Percentiles rank a stretch among this genome's conserved stretches.
Evolutionary conservation across 2,797 vertebrate species (phyloP).

Genomic region (Chromis chromis): DNA sequence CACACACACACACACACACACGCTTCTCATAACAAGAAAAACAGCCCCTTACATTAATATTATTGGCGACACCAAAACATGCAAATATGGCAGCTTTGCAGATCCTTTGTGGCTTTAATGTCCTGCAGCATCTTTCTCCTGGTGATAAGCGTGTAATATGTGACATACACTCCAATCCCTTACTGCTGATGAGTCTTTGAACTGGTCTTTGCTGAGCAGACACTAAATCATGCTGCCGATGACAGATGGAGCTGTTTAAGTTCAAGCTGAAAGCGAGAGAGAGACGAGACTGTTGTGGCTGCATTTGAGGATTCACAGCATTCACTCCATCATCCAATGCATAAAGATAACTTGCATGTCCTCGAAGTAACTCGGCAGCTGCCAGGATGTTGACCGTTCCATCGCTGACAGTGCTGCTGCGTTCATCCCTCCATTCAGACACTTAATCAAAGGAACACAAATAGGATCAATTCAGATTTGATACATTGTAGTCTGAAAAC

Average conservation of each 20-base stretch:
- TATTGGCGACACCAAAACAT: constrained; percentile 5
- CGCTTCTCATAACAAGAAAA: constrained; percentile 14
- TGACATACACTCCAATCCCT: not conserved
- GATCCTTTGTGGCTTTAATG: constrained; percentile 32
- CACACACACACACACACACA: not conserved
- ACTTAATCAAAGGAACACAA: constrained; percentile 1
- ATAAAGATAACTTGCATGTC: constrained; percentile 39
- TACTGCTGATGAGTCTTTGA: constrained; percentile 29
- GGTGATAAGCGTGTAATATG: constrained; percentile 18
- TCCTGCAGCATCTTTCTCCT: constrained; percentile 4
- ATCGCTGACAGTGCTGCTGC: not conserved
- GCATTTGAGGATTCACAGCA: constrained; percentile 30
- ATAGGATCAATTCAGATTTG: not conserved
- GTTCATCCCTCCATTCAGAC: constrained; percentile 18
- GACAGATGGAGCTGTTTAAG: constrained; percentile 8
- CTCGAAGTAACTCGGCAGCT: constrained; percentile 32
- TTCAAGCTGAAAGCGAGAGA: constrained; percentile 22
- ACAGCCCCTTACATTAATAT: not conserved
- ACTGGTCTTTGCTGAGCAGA: constrained; percentile 21
- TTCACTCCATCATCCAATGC: constrained; percentile 33
- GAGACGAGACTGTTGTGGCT: constrained; percentile 18
- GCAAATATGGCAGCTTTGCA: constrained; percentile 12
- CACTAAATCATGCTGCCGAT: constrained; percentile 4
- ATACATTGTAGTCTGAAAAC: not conserved
- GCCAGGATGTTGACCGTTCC: constrained; percentile 7